These are phyloP conservation scores for Pseudomyrmex flavicornis DNA, from an alignment of 1,140 invertebrate species.

Conservation along the genomic window DNA sequence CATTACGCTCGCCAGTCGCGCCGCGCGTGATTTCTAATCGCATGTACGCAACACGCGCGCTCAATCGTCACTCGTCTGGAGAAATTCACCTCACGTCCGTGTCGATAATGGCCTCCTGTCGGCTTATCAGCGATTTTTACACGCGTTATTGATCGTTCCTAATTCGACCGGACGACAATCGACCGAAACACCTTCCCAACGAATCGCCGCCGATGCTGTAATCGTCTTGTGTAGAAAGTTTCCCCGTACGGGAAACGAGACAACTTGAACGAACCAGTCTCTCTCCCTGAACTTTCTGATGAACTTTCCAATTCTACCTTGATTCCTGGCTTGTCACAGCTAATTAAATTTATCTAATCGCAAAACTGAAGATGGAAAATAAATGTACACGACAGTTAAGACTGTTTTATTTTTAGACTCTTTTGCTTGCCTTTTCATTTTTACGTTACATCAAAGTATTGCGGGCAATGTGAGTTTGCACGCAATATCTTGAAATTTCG, in stretches of 20 bases:
- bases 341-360: not conserved
- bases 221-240: constrained; percentile 34
- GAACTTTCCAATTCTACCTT: not conserved
- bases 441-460: not conserved
- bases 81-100: constrained; percentile 33
- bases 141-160: not conserved
- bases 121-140: constrained; percentile 37
- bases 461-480: constrained; percentile 13
- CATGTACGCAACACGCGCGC: not conserved
- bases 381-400: not conserved
- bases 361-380: not conserved
- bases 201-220: constrained; percentile 17
- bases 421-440: not conserved
- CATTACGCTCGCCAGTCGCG: constrained; percentile 24
- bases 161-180: constrained; percentile 29
- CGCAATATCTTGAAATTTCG: constrained; percentile 46
- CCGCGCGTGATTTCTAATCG: constrained; percentile 48
- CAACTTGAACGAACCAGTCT: not conserved
- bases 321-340: not conserved
- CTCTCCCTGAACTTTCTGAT: not conserved
- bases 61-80: constrained; percentile 4
- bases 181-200: not conserved
- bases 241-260: not conserved
- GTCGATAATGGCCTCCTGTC: constrained; percentile 2
- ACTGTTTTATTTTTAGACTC: too few relatives aligned